These are phyloP conservation scores for Mylabris phalerata DNA, from an alignment of 1,140 invertebrate genomes.

Conservation along the genomic window DNA sequence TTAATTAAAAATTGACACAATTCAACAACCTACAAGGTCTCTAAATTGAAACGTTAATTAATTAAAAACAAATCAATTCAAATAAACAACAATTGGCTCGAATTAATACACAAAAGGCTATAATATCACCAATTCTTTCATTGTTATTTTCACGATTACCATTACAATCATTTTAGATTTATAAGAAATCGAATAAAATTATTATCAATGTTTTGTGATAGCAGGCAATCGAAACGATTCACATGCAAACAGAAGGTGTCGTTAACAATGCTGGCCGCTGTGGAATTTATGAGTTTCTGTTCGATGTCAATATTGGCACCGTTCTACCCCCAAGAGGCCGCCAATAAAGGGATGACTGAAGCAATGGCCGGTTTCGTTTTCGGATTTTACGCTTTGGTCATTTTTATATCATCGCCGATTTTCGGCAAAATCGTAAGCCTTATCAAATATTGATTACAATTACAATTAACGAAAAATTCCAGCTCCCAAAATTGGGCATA, in stretches of 20 bases:
- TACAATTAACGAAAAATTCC: slow-evolving; percentile 24
- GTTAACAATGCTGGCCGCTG: slow-evolving; percentile 51
- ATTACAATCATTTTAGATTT: background rate
- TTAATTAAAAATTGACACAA: too few species aligned
- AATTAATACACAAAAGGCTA: too few species aligned
- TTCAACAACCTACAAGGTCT: too few species aligned
- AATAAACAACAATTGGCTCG: too few species aligned
- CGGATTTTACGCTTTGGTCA: slow-evolving; percentile 63
- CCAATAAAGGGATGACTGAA: slow-evolving; percentile 55
- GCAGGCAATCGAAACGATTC: slow-evolving; percentile 39
- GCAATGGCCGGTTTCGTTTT: slow-evolving; percentile 64
- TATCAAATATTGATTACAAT: background rate
- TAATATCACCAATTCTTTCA: too few species aligned
- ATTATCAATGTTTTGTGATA: slow-evolving; percentile 7
- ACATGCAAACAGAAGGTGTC: slow-evolving; percentile 50
- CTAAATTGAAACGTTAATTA: too few species aligned
- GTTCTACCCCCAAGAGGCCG: slow-evolving; percentile 64
- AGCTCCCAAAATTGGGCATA: slow-evolving; percentile 59
- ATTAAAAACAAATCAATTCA: too few species aligned
- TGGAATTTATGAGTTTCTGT: slow-evolving; percentile 66
- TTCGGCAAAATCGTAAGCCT: slow-evolving; percentile 65
- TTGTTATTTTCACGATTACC: too few species aligned
- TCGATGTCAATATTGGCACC: slow-evolving; percentile 73
- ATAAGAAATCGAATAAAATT: background rate
- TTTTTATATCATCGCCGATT: slow-evolving; percentile 61